Conservation (phyloP, 2,113 vertebrate genomes). For the Epinephelus lanceolatus region DNA sequence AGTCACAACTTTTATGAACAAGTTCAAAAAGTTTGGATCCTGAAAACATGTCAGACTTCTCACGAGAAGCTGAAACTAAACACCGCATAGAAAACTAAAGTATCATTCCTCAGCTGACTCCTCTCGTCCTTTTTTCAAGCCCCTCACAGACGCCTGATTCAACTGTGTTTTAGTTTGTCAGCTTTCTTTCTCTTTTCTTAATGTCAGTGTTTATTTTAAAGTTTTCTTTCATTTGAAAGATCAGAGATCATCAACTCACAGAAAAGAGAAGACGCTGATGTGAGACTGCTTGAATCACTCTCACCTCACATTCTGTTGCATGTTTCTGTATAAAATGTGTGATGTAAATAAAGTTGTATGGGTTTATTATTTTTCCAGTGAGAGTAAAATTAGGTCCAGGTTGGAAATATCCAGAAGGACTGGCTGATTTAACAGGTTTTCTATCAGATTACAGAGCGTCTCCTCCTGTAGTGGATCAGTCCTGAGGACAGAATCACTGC, state of each 20-base stretch:
- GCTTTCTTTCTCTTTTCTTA: too few relatives aligned
- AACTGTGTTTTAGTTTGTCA: too few relatives aligned
- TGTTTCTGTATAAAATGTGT: too few relatives aligned
- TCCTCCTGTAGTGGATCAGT: constrained; percentile 1
- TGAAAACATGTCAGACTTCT: neutral
- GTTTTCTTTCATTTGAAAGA: neutral
- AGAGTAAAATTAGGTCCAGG: neutral
- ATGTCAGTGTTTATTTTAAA: too few relatives aligned
- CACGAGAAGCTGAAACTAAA: neutral
- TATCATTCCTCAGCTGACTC: neutral
- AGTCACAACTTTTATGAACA: neutral
- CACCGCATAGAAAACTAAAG: neutral
- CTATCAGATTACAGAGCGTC: neutral
- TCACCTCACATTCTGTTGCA: too few relatives aligned
- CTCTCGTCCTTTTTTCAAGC: too few relatives aligned
- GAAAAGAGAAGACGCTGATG: neutral
- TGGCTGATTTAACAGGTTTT: too few relatives aligned
- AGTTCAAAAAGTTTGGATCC: neutral
- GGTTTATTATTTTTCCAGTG: neutral
- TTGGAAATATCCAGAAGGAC: neutral
- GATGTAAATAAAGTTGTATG: neutral
- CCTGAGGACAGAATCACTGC: constrained; percentile 5
- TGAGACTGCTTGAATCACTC: too few relatives aligned
- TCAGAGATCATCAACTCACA: neutral
- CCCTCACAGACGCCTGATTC: too few relatives aligned